Percentiles rank a stretch among this genome's conserved stretches.
phyloP scores from a whole-genome alignment of 2,888 invertebrate genomes.

The Kryphioiulus occultus region DNA sequence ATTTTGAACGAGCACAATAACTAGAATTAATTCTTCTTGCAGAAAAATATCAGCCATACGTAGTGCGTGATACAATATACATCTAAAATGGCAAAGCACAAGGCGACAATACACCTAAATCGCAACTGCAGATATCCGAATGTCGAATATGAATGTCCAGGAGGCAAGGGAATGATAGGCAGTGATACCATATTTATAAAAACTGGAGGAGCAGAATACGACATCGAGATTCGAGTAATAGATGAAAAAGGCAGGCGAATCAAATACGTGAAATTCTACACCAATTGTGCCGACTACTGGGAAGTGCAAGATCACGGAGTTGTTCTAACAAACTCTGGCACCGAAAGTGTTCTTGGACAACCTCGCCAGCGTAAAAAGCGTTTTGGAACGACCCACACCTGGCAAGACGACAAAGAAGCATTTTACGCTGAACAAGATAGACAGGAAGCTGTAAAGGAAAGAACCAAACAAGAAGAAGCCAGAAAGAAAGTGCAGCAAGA shows the following conservation, averaged over 20 bases:
- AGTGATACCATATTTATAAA: not conserved
- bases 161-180: not conserved
- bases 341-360: not conserved
- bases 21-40: no score
- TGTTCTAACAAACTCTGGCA: not conserved
- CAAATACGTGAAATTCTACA: not conserved
- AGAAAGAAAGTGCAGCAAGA: no score
- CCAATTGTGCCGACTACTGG: not conserved
- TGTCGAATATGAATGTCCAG: not conserved
- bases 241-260: not conserved
- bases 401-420: not conserved
- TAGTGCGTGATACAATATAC: no score
- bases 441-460: no score
- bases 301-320: not conserved
- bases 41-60: no score
- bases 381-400: not conserved
- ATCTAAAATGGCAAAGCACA: not conserved
- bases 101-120: not conserved
- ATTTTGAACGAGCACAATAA: no score
- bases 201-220: not conserved
- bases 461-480: no score
- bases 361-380: not conserved
- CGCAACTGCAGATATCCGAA: not conserved
- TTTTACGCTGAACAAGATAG: not conserved
- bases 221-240: not conserved